phyloP scores from a whole-genome alignment of 1,140 invertebrate species.

The Hypsibius dujardini region DNA sequence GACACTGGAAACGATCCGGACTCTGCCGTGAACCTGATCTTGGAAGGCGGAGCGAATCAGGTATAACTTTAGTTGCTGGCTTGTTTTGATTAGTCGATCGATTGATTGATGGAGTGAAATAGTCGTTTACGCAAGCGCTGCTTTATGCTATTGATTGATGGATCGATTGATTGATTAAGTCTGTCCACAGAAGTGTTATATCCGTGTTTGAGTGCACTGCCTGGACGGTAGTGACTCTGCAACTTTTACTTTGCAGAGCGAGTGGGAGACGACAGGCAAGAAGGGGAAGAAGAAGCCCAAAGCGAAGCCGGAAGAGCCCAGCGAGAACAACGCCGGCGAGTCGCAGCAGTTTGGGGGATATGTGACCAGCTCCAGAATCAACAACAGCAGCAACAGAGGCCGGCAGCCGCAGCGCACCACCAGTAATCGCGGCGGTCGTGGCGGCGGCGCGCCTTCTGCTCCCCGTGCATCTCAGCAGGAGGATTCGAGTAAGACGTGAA shows the following conservation, averaged over 20 bases:
- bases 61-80: conserved; percentile 30
- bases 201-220: too few relatives aligned
- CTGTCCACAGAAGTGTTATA: too few relatives aligned
- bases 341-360: conserved; percentile 9
- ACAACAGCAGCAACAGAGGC: background rate
- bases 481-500: background rate
- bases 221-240: background rate
- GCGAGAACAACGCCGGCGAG: conserved; percentile 26
- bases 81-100: background rate
- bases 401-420: background rate
- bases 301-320: conserved; percentile 22
- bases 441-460: background rate
- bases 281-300: conserved; percentile 52
- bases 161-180: too few relatives aligned
- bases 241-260: conserved; percentile 38
- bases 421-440: background rate
- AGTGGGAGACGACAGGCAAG: conserved; percentile 58
- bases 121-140: background rate
- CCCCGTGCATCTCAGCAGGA: background rate
- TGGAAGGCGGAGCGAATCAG: conserved; percentile 44
- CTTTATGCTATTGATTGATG: background rate
- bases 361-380: conserved; percentile 2
- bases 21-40: conserved; percentile 51
- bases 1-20: conserved; percentile 34
- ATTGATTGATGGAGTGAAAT: background rate